Evolutionary conservation across 2,888 invertebrate species (phyloP).

Genomic region (Leucophenga montana): DNA sequence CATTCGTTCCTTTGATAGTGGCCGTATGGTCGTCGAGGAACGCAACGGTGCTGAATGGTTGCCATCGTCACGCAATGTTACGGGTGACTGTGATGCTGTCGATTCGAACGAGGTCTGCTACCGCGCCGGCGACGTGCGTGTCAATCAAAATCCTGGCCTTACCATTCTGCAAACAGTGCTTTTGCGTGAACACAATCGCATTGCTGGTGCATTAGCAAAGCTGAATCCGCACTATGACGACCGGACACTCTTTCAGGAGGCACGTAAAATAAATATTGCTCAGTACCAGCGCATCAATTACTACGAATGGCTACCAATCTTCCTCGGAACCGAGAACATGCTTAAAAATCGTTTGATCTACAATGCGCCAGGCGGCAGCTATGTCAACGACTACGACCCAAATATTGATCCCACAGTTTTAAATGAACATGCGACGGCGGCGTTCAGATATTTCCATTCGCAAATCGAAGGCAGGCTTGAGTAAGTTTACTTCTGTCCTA

Average conservation of each 20-base stretch:
- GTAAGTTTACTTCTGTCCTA: constrained; percentile 65
- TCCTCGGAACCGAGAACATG: constrained; percentile 73
- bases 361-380: constrained; percentile 65
- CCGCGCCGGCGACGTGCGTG: constrained; percentile 77
- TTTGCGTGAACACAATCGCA: constrained; percentile 75
- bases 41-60: constrained; percentile 82
- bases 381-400: constrained; percentile 75
- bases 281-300: constrained; percentile 75
- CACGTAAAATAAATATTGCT: constrained; percentile 74
- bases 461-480: constrained; percentile 75
- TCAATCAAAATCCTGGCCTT: constrained; percentile 74
- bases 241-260: constrained; percentile 74
- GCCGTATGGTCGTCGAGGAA: constrained; percentile 78
- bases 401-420: constrained; percentile 76
- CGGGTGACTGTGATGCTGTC: constrained; percentile 80
- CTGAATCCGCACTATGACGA: constrained; percentile 76
- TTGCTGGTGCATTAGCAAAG: constrained; percentile 71
- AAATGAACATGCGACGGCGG: constrained; percentile 79
- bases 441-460: constrained; percentile 79
- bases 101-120: constrained; percentile 83
- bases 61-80: constrained; percentile 80
- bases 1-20: constrained; percentile 80
- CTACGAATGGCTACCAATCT: constrained; percentile 76
- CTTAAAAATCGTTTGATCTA: constrained; percentile 71
- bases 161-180: constrained; percentile 74